Evolutionary conservation across 2,888 invertebrate species (phyloP).

Genomic region (Ichneumon xanthorius): DNA sequence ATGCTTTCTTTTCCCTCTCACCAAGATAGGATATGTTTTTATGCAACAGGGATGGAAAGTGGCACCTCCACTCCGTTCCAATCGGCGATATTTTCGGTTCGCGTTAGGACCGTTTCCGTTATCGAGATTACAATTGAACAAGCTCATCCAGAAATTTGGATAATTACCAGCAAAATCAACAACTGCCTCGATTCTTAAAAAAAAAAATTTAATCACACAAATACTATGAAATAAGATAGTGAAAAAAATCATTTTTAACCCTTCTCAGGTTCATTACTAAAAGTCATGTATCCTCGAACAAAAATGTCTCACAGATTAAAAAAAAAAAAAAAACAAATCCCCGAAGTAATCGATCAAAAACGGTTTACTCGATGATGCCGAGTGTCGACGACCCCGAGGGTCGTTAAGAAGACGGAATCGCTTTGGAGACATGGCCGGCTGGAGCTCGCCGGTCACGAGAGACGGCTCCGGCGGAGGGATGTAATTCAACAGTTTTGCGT

Average conservation of each 20-base stretch:
- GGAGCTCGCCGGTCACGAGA: conserved; percentile 11
- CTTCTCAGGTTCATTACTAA: too few relatives aligned
- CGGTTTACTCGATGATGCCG: conserved; percentile 2
- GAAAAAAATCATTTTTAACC: neutral
- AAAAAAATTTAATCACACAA: neutral
- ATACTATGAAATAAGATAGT: neutral
- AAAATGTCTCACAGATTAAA: neutral
- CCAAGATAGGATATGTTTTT: conserved; percentile 73
- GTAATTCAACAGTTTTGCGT: conserved; percentile 62
- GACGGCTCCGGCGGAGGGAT: conserved; percentile 4
- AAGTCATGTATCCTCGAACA: neutral
- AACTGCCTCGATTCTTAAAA: neutral
- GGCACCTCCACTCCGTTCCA: conserved; percentile 67
- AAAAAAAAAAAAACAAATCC: neutral
- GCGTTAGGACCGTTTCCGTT: neutral
- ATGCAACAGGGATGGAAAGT: conserved; percentile 76
- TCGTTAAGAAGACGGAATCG: conserved; percentile 39
- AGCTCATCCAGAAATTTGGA: neutral
- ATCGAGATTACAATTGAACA: neutral
- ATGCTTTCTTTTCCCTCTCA: conserved; percentile 59
- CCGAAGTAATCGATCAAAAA: neutral
- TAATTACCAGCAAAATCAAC: neutral
- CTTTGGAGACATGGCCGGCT: conserved; percentile 25
- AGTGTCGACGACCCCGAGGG: conserved; percentile 6
- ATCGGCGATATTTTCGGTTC: conserved; percentile 40